Evolutionary conservation across 2,113 vertebrate genomes (phyloP), one percentile per base, ranked within the genome.

Genomic region (Forbesichthys papilliferus): DNA sequence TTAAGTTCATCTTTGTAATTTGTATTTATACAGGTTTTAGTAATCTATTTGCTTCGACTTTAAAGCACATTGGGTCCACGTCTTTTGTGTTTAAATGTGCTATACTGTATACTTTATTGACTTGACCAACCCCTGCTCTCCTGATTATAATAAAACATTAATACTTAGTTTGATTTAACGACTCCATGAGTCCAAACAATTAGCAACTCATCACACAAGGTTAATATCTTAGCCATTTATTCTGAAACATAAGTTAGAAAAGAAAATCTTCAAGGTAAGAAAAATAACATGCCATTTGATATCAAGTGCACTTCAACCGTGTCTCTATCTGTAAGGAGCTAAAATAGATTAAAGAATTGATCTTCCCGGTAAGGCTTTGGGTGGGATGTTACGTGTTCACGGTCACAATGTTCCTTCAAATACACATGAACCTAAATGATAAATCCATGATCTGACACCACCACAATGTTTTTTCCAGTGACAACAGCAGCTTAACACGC

Each of bases 231-330:
- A 87, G 85, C 81, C 83, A 87, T 93, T 93, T 93, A 93, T 93
- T 92, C 84, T 89, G 77, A 76, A 88, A 89, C 82, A 88, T 86
- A 83, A 90, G 77, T 90, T 91, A 89, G 73, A 87, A 82, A 77
- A 79, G 71, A 52, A 42, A 42, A 42, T 81, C 81, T 86, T 73
- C 80, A 83, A 84, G 85, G 86, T 91, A 90, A 90, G 83, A 92
- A 93, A 91, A 90, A 83, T 74, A 90, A 88, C 84, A 87, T 73
- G 81, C 84, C 75, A 78, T 92, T 86, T 85, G 78, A 90, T 91
- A 92, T 89, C 90, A 93, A 91, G 90, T 92, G 90, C 88, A 93
- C 91, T 92, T 92, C 80, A 87, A 85, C 79, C 74, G 81, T 77
- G 79, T 88, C 81, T 86, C 71, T 48, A 73, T 75, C 78, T 76